Evolutionary conservation across 2,113 vertebrate genomes (phyloP).

Genomic region (Meriones unguiculatus): DNA sequence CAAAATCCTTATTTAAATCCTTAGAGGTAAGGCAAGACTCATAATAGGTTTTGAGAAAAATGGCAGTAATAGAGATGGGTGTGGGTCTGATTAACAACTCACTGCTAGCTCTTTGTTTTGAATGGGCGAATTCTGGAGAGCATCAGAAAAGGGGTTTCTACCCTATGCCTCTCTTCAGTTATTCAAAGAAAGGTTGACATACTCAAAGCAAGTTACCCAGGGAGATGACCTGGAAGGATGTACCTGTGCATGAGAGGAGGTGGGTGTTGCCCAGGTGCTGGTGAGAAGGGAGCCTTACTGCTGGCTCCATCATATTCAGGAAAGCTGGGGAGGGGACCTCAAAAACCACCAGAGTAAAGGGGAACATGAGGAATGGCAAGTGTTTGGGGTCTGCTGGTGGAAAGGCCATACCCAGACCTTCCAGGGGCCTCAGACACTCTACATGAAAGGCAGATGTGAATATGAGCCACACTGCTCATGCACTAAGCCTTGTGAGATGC

Average conservation of each 20-base stretch:
- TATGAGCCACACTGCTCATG: not conserved
- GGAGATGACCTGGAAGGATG: not conserved
- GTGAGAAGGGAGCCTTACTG: not conserved
- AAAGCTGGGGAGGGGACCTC: not conserved
- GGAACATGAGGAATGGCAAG: not conserved
- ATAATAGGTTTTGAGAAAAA: not conserved
- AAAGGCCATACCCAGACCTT: not conserved
- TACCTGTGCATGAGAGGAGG: not conserved
- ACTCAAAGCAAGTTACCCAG: not conserved
- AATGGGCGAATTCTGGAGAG: not conserved
- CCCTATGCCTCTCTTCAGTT: not conserved
- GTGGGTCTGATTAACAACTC: not conserved
- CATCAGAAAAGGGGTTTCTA: not conserved
- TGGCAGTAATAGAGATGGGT: not conserved
- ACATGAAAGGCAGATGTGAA: not conserved
- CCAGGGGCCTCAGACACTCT: not conserved
- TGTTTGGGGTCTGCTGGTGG: not conserved
- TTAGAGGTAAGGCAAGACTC: not conserved
- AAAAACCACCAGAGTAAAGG: not conserved
- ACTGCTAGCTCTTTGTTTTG: not conserved
- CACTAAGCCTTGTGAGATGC: too few species aligned
- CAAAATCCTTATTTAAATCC: not conserved
- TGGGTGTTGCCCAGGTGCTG: too few species aligned
- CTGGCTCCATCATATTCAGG: not conserved
- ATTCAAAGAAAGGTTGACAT: not conserved